A percentile compares a stretch with the other conserved stretches of the same genome.
Evolutionary conservation across 2,888 invertebrate genomes (phyloP).

Genomic region (Strigamia maritima): DNA sequence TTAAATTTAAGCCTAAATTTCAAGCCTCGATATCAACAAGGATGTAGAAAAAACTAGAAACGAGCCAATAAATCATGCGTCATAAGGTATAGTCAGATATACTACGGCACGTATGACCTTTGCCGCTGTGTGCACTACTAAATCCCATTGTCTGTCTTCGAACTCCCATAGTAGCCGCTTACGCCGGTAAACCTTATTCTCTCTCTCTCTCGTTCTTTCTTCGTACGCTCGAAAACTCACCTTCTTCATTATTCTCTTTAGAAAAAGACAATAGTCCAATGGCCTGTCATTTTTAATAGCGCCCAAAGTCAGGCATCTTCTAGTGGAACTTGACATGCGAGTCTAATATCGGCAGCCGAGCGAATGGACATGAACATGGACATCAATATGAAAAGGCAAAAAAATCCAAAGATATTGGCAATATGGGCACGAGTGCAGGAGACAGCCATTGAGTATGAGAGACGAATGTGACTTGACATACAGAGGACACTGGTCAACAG

Average conservation of each 20-base stretch:
- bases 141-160: too few species aligned
- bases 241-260: neutral
- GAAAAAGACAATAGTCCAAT: neutral
- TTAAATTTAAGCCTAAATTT: too few species aligned
- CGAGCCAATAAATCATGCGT: too few species aligned
- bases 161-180: too few species aligned
- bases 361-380: neutral
- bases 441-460: neutral
- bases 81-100: too few species aligned
- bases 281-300: neutral
- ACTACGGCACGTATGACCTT: too few species aligned
- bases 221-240: neutral
- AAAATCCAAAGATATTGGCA: neutral
- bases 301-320: neutral
- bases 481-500: slow-evolving; percentile 1
- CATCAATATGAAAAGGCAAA: neutral
- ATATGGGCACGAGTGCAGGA: neutral
- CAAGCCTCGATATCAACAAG: too few species aligned
- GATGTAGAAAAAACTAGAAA: too few species aligned
- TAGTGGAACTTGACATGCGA: neutral
- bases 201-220: too few species aligned
- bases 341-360: neutral
- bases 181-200: too few species aligned
- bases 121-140: too few species aligned
- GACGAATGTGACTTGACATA: neutral